Evolutionary conservation across 2,888 invertebrate species (phyloP).

Genomic region (Conomelus anceps): DNA sequence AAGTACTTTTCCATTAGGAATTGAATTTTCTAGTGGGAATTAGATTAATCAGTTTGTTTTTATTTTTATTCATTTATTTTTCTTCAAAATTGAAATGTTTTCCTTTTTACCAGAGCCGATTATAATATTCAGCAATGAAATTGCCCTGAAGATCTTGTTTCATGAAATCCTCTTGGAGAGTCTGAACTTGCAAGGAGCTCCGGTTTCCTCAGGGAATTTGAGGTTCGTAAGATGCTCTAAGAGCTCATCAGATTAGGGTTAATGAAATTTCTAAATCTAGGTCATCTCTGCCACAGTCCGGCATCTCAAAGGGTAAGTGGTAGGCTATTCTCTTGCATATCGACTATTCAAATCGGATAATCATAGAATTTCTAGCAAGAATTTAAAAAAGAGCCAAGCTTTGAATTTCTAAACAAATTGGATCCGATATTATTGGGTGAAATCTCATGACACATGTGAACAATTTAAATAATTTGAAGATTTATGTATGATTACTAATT

Average conservation of each 20-base stretch:
- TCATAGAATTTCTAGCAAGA: no score
- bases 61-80: no score
- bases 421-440: no score
- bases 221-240: neutral
- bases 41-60: no score
- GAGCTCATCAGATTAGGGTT: neutral
- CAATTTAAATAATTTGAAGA: no score
- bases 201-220: neutral
- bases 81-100: no score
- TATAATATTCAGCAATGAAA: neutral
- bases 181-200: neutral
- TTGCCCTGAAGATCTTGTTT: neutral
- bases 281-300: neutral
- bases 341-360: neutral
- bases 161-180: neutral
- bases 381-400: no score
- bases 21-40: no score
- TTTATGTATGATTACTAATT: no score
- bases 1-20: no score
- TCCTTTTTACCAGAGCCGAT: neutral
- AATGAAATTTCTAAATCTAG: neutral
- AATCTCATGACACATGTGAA: no score
- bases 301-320: neutral
- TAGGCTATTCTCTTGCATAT: neutral
- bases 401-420: no score